phyloP scores from a whole-genome alignment of 2,113 vertebrate genomes.

The Rana temporaria region DNA sequence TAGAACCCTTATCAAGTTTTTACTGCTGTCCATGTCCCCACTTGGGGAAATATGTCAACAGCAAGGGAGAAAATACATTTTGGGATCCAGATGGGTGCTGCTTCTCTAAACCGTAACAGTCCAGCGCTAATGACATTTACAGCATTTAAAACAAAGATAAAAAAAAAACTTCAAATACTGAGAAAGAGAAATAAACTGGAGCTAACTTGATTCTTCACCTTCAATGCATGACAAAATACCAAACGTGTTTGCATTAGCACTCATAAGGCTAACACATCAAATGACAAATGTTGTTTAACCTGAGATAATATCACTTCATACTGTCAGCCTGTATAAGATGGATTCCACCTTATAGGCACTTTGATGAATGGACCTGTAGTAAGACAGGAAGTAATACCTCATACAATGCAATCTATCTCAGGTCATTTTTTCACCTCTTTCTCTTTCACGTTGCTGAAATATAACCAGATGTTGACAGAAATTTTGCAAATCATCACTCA shows the following conservation, averaged over 20 bases:
- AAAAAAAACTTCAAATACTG: too few species aligned
- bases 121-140: neutral
- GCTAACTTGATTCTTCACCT: neutral
- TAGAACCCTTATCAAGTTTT: too few species aligned
- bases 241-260: neutral
- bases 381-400: slow-evolving; percentile 1
- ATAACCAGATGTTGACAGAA: neutral
- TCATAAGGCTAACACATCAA: neutral
- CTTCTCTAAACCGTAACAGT: too few species aligned
- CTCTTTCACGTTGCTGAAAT: neutral
- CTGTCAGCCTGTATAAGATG: slow-evolving; percentile 6
- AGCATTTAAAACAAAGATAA: too few species aligned
- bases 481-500: neutral
- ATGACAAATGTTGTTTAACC: neutral
- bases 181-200: neutral
- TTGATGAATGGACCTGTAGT: neutral
- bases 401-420: neutral
- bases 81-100: too few species aligned
- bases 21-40: too few species aligned
- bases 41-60: too few species aligned
- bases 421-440: neutral
- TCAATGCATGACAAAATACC: neutral
- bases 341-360: slow-evolving; percentile 7
- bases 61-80: too few species aligned
- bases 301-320: slow-evolving; percentile 19